A percentile compares a stretch with the other conserved stretches of the same genome.
phyloP scores from a whole-genome alignment of 2,113 vertebrate genomes.

The Paratilapia polleni region DNA sequence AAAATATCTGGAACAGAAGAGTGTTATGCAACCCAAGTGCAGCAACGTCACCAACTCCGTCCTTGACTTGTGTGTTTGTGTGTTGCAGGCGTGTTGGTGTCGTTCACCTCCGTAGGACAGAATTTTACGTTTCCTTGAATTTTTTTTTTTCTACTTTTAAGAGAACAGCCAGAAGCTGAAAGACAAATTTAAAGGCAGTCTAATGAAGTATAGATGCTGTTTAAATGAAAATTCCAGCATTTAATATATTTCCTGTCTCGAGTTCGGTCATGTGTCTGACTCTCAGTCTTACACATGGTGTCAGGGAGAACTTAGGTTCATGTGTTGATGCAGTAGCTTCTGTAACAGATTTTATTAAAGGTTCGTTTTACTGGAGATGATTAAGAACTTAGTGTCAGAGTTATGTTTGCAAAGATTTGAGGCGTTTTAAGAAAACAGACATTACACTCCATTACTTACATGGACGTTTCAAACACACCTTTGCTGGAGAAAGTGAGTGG shows the following conservation, averaged over 20 bases:
- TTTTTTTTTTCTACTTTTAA: not conserved
- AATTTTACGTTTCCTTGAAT: not conserved
- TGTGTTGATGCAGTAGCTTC: not conserved
- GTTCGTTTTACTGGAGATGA: not conserved
- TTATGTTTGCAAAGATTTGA: not conserved
- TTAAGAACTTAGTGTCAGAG: not conserved
- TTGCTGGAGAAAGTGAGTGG: not conserved
- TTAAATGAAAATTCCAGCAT: not conserved
- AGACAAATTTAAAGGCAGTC: not conserved
- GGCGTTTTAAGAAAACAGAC: not conserved
- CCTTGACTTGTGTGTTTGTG: too few relatives aligned
- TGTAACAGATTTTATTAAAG: not conserved
- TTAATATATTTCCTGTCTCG: accelerated
- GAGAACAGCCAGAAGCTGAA: not conserved
- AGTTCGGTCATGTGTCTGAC: not conserved
- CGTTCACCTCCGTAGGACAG: not conserved
- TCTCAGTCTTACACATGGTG: not conserved
- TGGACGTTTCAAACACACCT: not conserved
- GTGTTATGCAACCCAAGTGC: not conserved
- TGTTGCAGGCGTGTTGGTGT: not conserved
- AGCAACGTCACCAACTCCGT: too few relatives aligned
- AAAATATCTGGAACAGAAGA: not conserved
- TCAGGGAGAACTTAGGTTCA: not conserved
- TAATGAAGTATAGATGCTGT: not conserved
- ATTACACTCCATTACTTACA: not conserved